Conservation (phyloP, 2,113 vertebrate species). For the Pseudorectes ferrugineus region DNA sequence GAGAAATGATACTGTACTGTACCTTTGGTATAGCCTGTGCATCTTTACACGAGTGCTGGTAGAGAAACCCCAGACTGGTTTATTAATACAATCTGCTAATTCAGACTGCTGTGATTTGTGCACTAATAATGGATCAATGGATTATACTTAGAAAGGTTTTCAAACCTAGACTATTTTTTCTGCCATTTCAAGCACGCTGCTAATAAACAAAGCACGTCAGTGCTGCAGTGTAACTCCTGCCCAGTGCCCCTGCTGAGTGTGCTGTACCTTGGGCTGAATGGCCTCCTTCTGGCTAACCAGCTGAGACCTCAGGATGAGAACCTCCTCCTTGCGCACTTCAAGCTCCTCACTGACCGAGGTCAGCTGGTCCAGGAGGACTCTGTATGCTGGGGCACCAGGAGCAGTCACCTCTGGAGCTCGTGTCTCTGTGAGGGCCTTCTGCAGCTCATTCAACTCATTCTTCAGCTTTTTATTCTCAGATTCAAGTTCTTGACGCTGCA, state of each 20-base stretch:
- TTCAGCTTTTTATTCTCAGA: slow-evolving; percentile 98
- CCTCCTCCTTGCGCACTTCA: slow-evolving; percentile 96
- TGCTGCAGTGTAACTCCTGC: background rate
- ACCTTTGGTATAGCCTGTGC: background rate
- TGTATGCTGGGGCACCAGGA: slow-evolving; percentile 88
- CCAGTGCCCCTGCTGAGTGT: background rate
- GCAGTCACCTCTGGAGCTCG: slow-evolving; percentile 77
- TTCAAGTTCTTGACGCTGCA: slow-evolving; percentile 94
- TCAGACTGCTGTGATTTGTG: background rate
- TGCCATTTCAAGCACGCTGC: background rate
- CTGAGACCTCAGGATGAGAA: slow-evolving; percentile 95
- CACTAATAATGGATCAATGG: background rate
- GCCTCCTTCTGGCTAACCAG: slow-evolving; percentile 97
- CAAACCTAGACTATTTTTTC: background rate
- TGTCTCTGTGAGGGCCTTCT: slow-evolving; percentile 83
- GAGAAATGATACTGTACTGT: background rate
- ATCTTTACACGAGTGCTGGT: background rate
- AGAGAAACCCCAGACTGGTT: background rate
- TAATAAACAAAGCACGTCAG: background rate
- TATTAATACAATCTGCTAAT: background rate
- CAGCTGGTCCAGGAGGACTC: slow-evolving; percentile 92
- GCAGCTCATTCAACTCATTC: slow-evolving; percentile 89
- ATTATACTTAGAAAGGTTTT: background rate
- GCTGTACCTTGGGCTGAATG: slow-evolving; percentile 88
- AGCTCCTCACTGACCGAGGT: slow-evolving; percentile 92